Conservation (phyloP, 1,140 invertebrate species). For the Papilio polytes region DNA sequence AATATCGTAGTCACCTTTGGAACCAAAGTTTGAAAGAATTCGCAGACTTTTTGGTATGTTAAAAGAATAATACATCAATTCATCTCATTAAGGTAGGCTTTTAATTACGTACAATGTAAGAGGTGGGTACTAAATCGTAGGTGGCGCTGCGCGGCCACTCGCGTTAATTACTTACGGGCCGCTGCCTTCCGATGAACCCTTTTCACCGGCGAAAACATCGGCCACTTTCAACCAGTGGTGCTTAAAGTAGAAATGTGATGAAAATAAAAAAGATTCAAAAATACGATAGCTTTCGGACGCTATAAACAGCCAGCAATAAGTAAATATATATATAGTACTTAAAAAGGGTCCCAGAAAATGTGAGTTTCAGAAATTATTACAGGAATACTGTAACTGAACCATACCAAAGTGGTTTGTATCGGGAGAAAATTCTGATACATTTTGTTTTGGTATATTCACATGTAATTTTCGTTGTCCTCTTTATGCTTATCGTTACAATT, state of each 20-base stretch:
- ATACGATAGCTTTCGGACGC: no score
- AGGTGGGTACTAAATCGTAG: not conserved
- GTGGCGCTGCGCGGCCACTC: not conserved
- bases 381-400: no score
- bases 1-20: no score
- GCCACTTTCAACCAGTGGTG: not conserved
- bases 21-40: not conserved
- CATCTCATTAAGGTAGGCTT: not conserved
- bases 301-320: no score
- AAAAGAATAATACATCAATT: not conserved
- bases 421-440: not conserved
- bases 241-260: not conserved
- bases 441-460: not conserved
- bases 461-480: not conserved
- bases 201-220: not conserved
- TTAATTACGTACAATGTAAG: conserved; percentile 3
- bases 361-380: no score
- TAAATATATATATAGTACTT: no score
- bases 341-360: no score
- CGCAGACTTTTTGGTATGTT: not conserved
- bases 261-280: conserved; percentile 1
- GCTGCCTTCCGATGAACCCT: conserved; percentile 22
- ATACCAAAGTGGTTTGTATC: no score
- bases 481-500: not conserved
- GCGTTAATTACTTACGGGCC: conserved; percentile 25